Conservation (phyloP, 2,797 vertebrate genomes). For the Acanthurus leucopareius region DNA sequence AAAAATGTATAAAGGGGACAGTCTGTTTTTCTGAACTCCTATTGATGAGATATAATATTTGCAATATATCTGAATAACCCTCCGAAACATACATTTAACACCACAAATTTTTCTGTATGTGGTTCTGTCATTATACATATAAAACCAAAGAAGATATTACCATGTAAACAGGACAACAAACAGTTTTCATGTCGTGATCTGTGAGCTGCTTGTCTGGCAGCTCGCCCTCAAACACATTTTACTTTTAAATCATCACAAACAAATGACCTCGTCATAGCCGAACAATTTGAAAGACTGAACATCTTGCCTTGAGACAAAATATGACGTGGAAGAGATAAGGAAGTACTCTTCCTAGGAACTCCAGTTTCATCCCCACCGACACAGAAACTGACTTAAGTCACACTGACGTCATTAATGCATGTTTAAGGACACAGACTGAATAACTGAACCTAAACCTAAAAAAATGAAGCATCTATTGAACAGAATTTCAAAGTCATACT, state of each 20-base stretch:
- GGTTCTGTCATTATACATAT: neutral
- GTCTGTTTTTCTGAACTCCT: neutral
- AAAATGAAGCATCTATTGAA: too few species aligned
- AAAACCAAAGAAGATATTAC: neutral
- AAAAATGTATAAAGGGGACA: neutral
- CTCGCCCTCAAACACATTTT: constrained; percentile 23
- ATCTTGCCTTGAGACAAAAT: neutral
- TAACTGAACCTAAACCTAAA: too few species aligned
- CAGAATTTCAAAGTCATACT: too few species aligned
- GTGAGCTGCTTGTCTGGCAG: neutral
- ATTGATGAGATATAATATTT: neutral
- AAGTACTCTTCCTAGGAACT: neutral
- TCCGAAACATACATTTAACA: neutral
- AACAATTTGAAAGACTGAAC: neutral
- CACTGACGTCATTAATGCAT: too few species aligned
- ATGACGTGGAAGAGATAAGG: too few species aligned
- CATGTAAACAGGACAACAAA: neutral
- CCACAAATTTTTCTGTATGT: neutral
- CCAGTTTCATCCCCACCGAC: too few species aligned
- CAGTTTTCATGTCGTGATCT: neutral
- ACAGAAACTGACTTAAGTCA: too few species aligned
- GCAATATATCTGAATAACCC: neutral
- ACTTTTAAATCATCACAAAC: constrained; percentile 51
- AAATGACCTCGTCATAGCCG: constrained; percentile 16
- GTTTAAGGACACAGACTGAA: too few species aligned